Evolutionary conservation across 2,888 invertebrate genomes (phyloP).

Genomic region (Camponotus fellah): DNA sequence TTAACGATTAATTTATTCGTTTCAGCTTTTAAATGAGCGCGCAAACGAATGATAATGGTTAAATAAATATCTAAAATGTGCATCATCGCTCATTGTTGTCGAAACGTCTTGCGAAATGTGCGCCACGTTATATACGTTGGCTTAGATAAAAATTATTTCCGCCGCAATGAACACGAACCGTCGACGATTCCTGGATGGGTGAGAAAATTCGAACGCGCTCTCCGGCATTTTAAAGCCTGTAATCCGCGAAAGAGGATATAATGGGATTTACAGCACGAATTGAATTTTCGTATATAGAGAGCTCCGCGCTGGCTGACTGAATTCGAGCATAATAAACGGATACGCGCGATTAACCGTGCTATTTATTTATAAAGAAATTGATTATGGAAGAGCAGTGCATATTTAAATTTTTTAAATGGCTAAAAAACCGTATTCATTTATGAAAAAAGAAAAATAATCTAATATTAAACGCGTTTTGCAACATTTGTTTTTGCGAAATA

Average conservation of each 20-base stretch:
- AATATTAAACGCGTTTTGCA: not conserved
- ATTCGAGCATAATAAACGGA: constrained; percentile 35
- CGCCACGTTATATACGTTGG: not conserved
- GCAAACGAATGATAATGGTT: constrained; percentile 9
- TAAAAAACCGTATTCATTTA: not conserved
- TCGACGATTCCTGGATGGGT: constrained; percentile 25
- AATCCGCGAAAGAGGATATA: constrained; percentile 39
- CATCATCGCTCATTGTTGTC: not conserved
- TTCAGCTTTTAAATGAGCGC: constrained; percentile 9
- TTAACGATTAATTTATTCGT: constrained; percentile 28
- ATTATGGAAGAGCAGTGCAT: not conserved
- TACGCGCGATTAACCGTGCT: constrained; percentile 23
- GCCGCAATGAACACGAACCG: constrained; percentile 12
- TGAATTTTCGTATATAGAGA: constrained; percentile 41
- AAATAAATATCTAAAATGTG: constrained; percentile 2
- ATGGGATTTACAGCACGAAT: constrained; percentile 38
- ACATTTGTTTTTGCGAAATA: not conserved
- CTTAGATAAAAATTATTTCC: constrained; percentile 37
- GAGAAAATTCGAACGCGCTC: constrained; percentile 41
- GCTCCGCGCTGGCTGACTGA: not conserved
- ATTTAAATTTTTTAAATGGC: constrained; percentile 14
- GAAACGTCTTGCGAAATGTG: not conserved
- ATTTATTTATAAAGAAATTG: constrained; percentile 26
- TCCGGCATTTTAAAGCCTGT: constrained; percentile 35
- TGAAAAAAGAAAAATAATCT: not conserved